phyloP scores from a whole-genome alignment of 1,140 invertebrate genomes.

The Meloidogyne floridensis region DNA sequence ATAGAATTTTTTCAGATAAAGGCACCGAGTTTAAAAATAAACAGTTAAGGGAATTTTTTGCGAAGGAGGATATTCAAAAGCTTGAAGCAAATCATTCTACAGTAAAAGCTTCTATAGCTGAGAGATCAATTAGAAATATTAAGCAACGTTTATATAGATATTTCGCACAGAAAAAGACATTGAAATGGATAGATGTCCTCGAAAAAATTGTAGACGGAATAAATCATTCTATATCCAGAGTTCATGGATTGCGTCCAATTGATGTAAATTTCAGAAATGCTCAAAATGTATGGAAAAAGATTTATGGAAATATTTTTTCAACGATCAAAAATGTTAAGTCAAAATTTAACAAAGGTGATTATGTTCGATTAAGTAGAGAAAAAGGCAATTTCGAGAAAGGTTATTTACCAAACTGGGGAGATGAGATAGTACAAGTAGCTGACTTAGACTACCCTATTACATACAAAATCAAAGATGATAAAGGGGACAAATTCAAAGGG shows the following conservation, averaged over 20 bases:
- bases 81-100: not conserved
- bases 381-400: not conserved
- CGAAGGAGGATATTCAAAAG: conserved; percentile 14
- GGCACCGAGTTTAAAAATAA: not conserved
- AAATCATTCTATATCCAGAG: not conserved
- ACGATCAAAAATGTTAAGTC: not conserved
- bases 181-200: conserved; percentile 34
- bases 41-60: not conserved
- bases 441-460: not conserved
- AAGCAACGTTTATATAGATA: conserved; percentile 36
- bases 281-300: not conserved
- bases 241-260: conserved; percentile 17
- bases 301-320: not conserved
- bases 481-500: not conserved
- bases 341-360: not conserved
- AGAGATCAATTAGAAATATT: conserved; percentile 38
- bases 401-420: conserved; percentile 2
- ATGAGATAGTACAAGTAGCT: conserved; percentile 15
- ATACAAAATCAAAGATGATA: not conserved
- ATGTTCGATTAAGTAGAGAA: conserved; percentile 13
- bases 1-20: conserved; percentile 16
- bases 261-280: conserved; percentile 24
- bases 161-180: conserved; percentile 36
- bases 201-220: conserved; percentile 30
- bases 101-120: conserved; percentile 44